Conservation (phyloP, 2,888 invertebrate genomes). For the Sphaeridia pumilis region DNA sequence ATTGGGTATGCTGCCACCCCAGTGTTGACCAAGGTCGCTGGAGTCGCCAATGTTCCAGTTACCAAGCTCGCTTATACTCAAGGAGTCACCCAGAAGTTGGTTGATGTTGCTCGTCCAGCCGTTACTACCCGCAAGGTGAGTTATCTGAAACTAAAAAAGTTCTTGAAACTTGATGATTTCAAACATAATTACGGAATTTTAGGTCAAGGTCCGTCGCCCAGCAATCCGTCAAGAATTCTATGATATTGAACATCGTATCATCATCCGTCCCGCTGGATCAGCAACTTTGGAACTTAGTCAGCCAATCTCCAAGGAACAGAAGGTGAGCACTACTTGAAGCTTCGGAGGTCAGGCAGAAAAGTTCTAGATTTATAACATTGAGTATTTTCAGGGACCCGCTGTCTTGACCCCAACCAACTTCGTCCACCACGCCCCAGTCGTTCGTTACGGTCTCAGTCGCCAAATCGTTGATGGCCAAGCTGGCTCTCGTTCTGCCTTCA, state of each 20-base stretch:
- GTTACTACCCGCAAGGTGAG: conserved; percentile 48
- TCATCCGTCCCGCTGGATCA: conserved; percentile 51
- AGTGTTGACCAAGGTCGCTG: conserved; percentile 38
- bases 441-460: conserved; percentile 34
- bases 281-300: conserved; percentile 50
- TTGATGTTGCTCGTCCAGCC: conserved; percentile 50
- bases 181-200: too few species aligned
- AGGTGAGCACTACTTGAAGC: conserved; percentile 27
- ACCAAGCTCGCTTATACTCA: conserved; percentile 45
- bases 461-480: conserved; percentile 34
- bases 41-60: conserved; percentile 43
- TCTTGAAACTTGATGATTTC: too few species aligned
- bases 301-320: conserved; percentile 48
- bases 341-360: neutral
- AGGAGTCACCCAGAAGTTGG: conserved; percentile 45
- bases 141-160: too few species aligned
- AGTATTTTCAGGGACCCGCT: conserved; percentile 40
- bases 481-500: conserved; percentile 24
- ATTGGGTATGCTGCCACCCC: conserved; percentile 34
- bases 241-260: conserved; percentile 51
- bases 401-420: conserved; percentile 39
- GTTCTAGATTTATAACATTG: neutral
- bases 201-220: conserved; percentile 49
- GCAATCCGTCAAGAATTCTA: conserved; percentile 53
- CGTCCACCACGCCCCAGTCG: conserved; percentile 32